phyloP scores from a whole-genome alignment of 30 jellyfish, hydroid and myxozoan genomes.

The Nemopilema nomurai region DNA sequence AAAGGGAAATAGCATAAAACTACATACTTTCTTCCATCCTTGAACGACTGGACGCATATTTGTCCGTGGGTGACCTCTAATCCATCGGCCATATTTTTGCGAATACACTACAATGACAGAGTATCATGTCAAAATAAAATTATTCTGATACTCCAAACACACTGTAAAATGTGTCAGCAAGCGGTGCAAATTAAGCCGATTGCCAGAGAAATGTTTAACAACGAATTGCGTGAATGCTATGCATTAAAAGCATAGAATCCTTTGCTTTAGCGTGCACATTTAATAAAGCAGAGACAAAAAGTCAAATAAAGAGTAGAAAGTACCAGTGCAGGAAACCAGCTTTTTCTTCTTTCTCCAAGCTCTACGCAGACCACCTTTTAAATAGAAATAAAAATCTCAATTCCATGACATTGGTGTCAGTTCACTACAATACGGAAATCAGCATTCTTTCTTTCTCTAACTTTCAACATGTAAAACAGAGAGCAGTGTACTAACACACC shows the following conservation, averaged over 20 bases:
- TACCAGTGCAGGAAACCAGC: constrained; percentile 99
- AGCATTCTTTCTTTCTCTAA: no score
- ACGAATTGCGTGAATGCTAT: no score
- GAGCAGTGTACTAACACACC: constrained; percentile 32
- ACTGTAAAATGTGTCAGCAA: background rate
- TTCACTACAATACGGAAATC: no score
- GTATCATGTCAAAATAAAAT: background rate
- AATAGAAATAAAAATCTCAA: no score
- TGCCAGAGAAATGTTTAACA: no score
- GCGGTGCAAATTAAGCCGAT: no score
- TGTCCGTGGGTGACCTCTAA: constrained; percentile 61
- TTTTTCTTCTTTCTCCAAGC: constrained; percentile 89
- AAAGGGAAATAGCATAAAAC: background rate
- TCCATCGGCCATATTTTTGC: constrained; percentile 60
- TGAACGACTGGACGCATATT: constrained; percentile 85
- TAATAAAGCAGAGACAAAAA: no score
- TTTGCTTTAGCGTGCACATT: no score
- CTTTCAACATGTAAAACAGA: background rate
- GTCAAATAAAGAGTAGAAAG: background rate
- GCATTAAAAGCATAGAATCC: no score
- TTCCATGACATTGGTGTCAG: no score
- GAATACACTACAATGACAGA: constrained; percentile 51
- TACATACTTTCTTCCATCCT: constrained; percentile 93
- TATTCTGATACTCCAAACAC: background rate
- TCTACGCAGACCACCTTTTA: constrained; percentile 93